Evolutionary conservation across 2,888 invertebrate species (phyloP).

Genomic region (Aleiodes testaceus): DNA sequence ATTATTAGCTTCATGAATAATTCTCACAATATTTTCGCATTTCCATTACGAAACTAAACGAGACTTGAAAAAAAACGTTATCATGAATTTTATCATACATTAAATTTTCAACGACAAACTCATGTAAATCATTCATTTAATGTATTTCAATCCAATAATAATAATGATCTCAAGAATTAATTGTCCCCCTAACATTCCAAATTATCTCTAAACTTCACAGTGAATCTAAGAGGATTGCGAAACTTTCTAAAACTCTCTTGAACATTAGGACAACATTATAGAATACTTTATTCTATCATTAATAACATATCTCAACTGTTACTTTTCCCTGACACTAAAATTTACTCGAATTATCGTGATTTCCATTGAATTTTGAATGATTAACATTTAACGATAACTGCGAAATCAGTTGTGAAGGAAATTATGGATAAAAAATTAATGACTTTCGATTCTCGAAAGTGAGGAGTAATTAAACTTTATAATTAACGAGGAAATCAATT

Average conservation of each 20-base stretch:
- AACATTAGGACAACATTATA: slow-evolving; percentile 10
- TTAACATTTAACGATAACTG: background rate
- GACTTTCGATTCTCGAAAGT: too few relatives aligned
- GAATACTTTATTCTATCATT: slow-evolving; percentile 1
- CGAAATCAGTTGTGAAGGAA: background rate
- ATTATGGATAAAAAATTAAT: background rate
- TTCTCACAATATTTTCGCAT: too few relatives aligned
- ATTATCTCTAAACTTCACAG: slow-evolving; percentile 3
- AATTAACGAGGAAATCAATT: too few relatives aligned
- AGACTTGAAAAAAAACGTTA: too few relatives aligned
- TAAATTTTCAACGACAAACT: too few relatives aligned
- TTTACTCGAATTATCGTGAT: background rate
- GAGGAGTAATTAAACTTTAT: too few relatives aligned
- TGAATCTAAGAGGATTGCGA: slow-evolving; percentile 11
- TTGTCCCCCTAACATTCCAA: slow-evolving; percentile 2
- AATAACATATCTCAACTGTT: slow-evolving; percentile 9
- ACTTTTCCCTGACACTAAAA: background rate
- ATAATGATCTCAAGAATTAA: too few relatives aligned
- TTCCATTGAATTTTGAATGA: background rate
- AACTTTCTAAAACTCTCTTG: background rate
- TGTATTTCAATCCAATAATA: too few relatives aligned
- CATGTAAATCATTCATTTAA: too few relatives aligned
- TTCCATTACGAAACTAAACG: too few relatives aligned
- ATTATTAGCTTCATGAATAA: too few relatives aligned
- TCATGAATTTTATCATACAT: too few relatives aligned